Conservation (phyloP, 2,888 invertebrate genomes). For the Molanna angustata region DNA sequence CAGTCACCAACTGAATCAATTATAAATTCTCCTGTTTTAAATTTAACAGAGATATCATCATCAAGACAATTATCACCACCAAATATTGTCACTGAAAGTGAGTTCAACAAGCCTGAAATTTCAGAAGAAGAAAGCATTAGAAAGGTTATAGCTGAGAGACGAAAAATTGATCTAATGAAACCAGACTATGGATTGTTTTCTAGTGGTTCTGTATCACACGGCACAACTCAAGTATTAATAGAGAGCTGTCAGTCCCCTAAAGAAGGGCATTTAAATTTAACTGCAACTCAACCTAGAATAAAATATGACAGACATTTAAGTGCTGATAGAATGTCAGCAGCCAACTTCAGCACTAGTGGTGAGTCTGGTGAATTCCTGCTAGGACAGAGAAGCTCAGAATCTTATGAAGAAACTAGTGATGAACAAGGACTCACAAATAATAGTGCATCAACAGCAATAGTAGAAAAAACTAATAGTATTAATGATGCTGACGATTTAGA, state of each 20-base stretch:
- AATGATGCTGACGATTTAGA: constrained; percentile 31
- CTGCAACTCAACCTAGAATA: constrained; percentile 8
- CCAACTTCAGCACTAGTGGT: constrained; percentile 32
- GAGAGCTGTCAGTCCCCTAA: constrained; percentile 30
- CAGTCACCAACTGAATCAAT: constrained; percentile 23
- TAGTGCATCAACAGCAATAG: constrained; percentile 32
- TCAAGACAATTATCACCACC: constrained; percentile 22
- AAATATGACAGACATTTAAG: constrained; percentile 31
- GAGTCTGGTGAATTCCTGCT: constrained; percentile 31
- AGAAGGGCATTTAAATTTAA: constrained; percentile 18
- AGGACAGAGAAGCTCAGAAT: constrained; percentile 31
- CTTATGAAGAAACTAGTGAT: constrained; percentile 32
- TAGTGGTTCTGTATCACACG: constrained; percentile 12
- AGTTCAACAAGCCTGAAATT: constrained; percentile 23
- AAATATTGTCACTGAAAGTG: constrained; percentile 26
- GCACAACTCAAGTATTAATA: constrained; percentile 30
- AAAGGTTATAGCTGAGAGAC: constrained; percentile 59
- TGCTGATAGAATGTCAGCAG: constrained; percentile 32
- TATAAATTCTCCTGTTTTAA: constrained; percentile 7
- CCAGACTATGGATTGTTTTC: constrained; percentile 22
- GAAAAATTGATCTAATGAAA: constrained; percentile 53
- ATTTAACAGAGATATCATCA: constrained; percentile 19
- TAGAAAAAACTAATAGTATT: constrained; percentile 31
- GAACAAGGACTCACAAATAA: constrained; percentile 31
- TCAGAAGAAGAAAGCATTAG: constrained; percentile 50